Evolutionary conservation across 2,888 invertebrate species (phyloP).

Genomic region (Ophonus ardosiacus): DNA sequence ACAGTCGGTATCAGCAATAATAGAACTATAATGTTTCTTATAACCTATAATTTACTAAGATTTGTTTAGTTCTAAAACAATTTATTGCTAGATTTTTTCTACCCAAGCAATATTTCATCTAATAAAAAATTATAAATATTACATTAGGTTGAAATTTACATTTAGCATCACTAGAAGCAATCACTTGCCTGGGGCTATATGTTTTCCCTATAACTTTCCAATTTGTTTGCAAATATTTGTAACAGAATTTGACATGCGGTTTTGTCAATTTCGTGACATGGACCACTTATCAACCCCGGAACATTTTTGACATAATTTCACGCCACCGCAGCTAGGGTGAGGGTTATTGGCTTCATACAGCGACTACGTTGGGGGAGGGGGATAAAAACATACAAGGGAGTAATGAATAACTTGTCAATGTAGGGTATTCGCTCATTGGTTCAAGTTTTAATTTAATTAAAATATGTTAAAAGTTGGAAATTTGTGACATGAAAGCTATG

Average conservation of each 20-base stretch:
- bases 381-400: not conserved
- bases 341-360: conserved; percentile 18
- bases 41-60: not conserved
- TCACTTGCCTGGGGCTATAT: not conserved
- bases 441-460: conserved; percentile 31
- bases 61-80: not conserved
- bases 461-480: conserved; percentile 24
- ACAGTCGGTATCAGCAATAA: too few relatives aligned
- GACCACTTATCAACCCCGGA: conserved; percentile 35
- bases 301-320: conserved; percentile 46
- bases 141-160: not conserved
- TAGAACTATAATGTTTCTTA: too few relatives aligned
- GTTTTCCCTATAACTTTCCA: not conserved
- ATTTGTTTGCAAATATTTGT: conserved; percentile 44
- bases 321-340: conserved; percentile 37
- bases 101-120: not conserved
- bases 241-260: conserved; percentile 37
- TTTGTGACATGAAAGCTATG: not conserved
- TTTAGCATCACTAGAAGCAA: not conserved
- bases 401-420: not conserved
- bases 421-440: not conserved
- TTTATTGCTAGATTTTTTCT: not conserved
- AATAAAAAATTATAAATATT: not conserved
- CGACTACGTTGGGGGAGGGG: not conserved
- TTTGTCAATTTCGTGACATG: conserved; percentile 31